Evolutionary conservation across 37 sponge, comb jelly and placozoan species (phyloP), one percentile per base, ranked within the genome.

Genomic region (Cladorhizidae sp.): DNA sequence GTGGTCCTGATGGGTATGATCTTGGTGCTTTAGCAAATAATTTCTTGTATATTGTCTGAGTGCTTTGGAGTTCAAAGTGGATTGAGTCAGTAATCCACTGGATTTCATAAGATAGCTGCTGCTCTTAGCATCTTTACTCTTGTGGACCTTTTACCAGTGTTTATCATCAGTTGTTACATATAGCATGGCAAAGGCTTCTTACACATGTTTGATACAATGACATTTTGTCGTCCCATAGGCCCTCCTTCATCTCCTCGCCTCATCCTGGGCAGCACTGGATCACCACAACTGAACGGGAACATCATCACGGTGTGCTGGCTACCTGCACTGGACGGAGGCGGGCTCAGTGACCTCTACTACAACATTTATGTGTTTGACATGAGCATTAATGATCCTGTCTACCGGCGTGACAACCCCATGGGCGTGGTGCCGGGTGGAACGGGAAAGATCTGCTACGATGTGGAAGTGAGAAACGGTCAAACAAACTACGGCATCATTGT

Each of bases 191-290:
- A n/a, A n/a, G n/a, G n/a, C n/a, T n/a, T n/a, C n/a, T n/a, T n/a
- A n/a, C n/a, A n/a, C n/a, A n/a, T n/a, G n/a, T n/a, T n/a, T n/a
- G n/a, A n/a, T n/a, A n/a, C n/a, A n/a, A n/a, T n/a, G n/a, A n/a
- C n/a, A n/a, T n/a, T n/a, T n/a, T n/a, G n/a, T n/a, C n/a, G 14
- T 25, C 59, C 26, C 26, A 58, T 58, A 58, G 59, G 3, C 5
- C 59, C 59, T 58, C 59, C 59, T 25, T 58, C 59, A 3, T 58
- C 59, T 58, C 59, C 59, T 21, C 59, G 59, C 26, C 59, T 58
- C 26, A 58, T 58, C 26, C 59, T 25, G 3, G 59, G 59, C 20
- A 58, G 59, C 23, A 5, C 26, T 26, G 59, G 59, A 58, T 9
- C 59, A 18, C 59, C 59, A 58, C 59, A 14, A 18, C 26, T 58